Base-by-base conservation (phyloP, 64 coral and sea anemone genomes). In the Stichodactyla mertensii region DNA sequence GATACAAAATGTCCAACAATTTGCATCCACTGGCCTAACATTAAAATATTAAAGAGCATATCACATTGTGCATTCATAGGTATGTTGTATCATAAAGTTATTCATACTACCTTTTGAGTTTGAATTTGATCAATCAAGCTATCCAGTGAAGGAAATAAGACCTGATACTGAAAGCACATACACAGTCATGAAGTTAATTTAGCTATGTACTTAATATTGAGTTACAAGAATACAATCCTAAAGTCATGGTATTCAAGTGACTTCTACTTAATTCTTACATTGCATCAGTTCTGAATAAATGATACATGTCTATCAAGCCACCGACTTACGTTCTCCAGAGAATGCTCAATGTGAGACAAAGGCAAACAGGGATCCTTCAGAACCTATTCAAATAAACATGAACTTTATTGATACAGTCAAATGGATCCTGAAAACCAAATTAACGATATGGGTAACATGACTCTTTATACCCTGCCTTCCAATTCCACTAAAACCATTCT, bases 281-380 rank as follows among this genome's bases (percentile, higher is more conserved):
- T 36, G 31, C 31, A 36, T 36, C 31, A 36, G 31, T 45, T 45
- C 36, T 45, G 36, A 45, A 45, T 45, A 45, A 45, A 45, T 45
- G 36, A 45, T 45, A 45, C 36, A 45, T 45, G 36, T 45, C 36
- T 45, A 45, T 45, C 36, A 45, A 45, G 36, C 36, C 36, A 45
- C 36, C 3, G 36, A 26, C 82, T 71, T 66, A 95, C 94, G 88
- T 95, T 61, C 24, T 95, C 94, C 36, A 95, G 61, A 52, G 70
- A 92, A 87, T 95, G 94, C 64, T 95, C 91, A 87, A 95, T 84
- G 52, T 84, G 89, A 12, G 94, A 89, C 60, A 95, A 70, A 12
- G 94, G 94, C 10, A 95, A 45, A 52, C 88, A 79, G n/a, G 94
- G 91, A 92, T 95, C 94, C 61, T 84, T 92, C 19, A 95, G 69